These are phyloP conservation scores for Poeciliopsis gracilis DNA, from an alignment of 2,797 vertebrate genomes.

Conservation along the genomic window DNA sequence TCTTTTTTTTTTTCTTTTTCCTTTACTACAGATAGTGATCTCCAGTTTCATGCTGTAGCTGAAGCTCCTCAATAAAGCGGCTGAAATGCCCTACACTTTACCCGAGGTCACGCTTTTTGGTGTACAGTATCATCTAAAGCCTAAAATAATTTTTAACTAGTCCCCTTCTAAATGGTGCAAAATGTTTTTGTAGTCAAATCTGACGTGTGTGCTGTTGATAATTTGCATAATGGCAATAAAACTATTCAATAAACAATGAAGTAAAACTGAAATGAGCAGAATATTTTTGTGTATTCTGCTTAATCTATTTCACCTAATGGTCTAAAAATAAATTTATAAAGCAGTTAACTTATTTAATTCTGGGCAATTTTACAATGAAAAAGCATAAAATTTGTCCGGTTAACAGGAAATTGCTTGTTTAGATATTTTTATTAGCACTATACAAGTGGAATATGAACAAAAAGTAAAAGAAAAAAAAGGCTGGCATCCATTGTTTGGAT, in stretches of 20 bases:
- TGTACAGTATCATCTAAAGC: neutral
- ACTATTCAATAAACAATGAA: neutral
- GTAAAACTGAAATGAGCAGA: neutral
- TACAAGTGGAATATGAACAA: neutral
- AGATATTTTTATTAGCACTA: neutral
- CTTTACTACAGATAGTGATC: constrained; percentile 31
- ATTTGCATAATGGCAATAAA: neutral
- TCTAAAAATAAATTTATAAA: neutral
- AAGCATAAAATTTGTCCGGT: neutral
- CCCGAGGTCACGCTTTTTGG: neutral
- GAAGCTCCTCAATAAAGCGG: constrained; percentile 57
- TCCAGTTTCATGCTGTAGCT: constrained; percentile 63
- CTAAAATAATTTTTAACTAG: neutral
- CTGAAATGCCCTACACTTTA: constrained; percentile 37
- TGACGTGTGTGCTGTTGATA: neutral
- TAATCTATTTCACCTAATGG: neutral
- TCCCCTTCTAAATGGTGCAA: neutral
- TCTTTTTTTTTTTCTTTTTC: constrained; percentile 40
- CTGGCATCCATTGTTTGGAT: no score
- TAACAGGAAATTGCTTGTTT: neutral
- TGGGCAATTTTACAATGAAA: neutral
- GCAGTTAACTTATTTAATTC: neutral
- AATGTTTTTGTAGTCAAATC: neutral
- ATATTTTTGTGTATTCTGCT: neutral
- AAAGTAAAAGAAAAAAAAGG: neutral